phyloP scores from a whole-genome alignment of 2,113 vertebrate genomes.

The Nannobrachium achirus region DNA sequence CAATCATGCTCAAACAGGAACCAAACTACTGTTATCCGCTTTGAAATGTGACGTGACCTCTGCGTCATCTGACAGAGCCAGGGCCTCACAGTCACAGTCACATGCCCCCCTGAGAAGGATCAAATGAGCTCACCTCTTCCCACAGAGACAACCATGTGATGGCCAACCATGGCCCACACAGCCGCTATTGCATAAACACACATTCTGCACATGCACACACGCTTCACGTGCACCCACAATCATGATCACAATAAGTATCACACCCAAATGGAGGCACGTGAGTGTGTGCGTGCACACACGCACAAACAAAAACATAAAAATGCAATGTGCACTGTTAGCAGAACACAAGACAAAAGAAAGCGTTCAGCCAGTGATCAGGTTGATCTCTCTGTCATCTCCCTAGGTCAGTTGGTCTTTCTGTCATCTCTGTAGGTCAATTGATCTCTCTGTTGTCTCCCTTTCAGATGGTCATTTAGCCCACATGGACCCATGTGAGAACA shows the following conservation, averaged over 20 bases:
- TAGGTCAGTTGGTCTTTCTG: too few relatives aligned
- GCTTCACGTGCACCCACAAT: too few relatives aligned
- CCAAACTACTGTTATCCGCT: too few relatives aligned
- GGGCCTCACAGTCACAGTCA: background rate
- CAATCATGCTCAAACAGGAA: too few relatives aligned
- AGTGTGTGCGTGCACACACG: background rate
- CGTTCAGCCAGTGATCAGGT: constrained; percentile 9
- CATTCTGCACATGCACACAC: too few relatives aligned
- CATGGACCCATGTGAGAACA: background rate
- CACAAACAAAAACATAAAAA: background rate
- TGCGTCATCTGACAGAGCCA: too few relatives aligned
- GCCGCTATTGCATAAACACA: background rate
- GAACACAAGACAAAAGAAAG: background rate
- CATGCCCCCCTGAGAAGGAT: background rate
- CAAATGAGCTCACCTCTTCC: background rate
- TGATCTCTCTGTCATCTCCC: background rate
- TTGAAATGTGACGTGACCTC: too few relatives aligned
- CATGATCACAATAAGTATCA: too few relatives aligned
- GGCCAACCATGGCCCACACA: background rate
- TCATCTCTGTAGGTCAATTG: background rate
- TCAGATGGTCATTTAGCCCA: background rate
- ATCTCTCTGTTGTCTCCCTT: background rate
- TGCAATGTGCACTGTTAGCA: background rate
- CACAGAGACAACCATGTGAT: constrained; percentile 4
- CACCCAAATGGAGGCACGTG: too few relatives aligned